phyloP scores from a whole-genome alignment of 2,797 vertebrate species.

The Coracias cyanogaster region DNA sequence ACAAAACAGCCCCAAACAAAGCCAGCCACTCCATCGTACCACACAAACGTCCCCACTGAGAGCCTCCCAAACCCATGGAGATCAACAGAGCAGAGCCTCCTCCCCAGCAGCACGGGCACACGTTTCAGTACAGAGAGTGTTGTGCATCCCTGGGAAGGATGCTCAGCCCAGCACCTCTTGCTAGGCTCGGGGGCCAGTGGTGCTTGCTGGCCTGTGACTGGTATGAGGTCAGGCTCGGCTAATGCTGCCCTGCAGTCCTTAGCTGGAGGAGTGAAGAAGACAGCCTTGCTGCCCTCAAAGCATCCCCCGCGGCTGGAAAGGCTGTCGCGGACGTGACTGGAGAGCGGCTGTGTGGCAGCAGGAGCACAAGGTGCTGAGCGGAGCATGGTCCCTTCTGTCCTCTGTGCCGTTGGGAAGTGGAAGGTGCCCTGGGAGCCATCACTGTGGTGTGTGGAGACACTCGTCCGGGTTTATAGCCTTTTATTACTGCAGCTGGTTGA shows the following conservation, averaged over 20 bases:
- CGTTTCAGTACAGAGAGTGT: neutral
- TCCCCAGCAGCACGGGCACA: neutral
- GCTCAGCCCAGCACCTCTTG: neutral
- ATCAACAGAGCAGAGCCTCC: neutral
- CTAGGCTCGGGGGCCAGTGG: fast-evolving
- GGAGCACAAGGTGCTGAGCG: neutral
- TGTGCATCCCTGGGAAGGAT: neutral
- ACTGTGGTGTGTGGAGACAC: neutral
- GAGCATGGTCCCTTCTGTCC: neutral
- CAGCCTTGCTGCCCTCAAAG: neutral
- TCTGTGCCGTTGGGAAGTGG: neutral
- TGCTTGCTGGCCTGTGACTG: neutral
- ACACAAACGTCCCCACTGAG: neutral
- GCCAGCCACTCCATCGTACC: fast-evolving
- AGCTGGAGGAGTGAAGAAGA: neutral
- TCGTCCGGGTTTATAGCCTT: neutral
- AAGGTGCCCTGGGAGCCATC: neutral
- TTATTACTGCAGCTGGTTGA: constrained; percentile 41
- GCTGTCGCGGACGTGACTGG: neutral
- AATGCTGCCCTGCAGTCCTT: neutral
- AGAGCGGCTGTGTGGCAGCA: neutral
- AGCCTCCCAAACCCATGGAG: neutral
- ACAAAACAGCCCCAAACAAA: neutral
- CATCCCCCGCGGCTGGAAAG: neutral
- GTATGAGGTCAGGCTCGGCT: neutral